Evolutionary conservation across 2,888 invertebrate species (phyloP).

Genomic region (Cataglyphis cursor): DNA sequence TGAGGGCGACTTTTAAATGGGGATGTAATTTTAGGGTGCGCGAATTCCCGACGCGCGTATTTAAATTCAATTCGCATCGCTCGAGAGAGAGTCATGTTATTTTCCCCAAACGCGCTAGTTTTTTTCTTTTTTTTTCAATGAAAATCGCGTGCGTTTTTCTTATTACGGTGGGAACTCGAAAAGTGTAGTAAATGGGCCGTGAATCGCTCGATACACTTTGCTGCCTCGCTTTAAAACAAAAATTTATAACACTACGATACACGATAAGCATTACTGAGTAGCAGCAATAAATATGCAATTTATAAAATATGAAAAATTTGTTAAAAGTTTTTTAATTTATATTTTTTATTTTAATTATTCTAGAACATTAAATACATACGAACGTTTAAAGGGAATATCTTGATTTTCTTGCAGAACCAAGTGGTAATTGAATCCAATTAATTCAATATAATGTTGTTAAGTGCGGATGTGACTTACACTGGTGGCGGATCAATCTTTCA

Average conservation of each 20-base stretch:
- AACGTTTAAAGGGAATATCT: neutral
- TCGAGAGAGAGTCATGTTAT: neutral
- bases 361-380: neutral
- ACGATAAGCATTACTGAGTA: neutral
- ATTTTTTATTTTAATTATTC: neutral
- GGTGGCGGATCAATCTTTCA: conserved; percentile 57
- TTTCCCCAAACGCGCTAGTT: conserved; percentile 22
- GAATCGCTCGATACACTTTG: neutral
- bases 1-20: conserved; percentile 82
- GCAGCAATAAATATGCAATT: neutral
- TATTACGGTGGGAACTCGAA: conserved; percentile 23
- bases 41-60: conserved; percentile 73
- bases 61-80: conserved; percentile 66
- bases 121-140: conserved; percentile 40
- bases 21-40: conserved; percentile 76
- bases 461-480: conserved; percentile 10
- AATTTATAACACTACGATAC: neutral
- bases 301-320: neutral
- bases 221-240: neutral
- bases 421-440: conserved; percentile 30
- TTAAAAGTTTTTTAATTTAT: neutral
- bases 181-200: conserved; percentile 14
- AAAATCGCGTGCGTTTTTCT: conserved; percentile 27
- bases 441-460: conserved; percentile 22
- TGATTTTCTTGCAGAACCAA: neutral